Evolutionary conservation across 2,113 vertebrate species (phyloP).

Genomic region (Dicaeum eximium): DNA sequence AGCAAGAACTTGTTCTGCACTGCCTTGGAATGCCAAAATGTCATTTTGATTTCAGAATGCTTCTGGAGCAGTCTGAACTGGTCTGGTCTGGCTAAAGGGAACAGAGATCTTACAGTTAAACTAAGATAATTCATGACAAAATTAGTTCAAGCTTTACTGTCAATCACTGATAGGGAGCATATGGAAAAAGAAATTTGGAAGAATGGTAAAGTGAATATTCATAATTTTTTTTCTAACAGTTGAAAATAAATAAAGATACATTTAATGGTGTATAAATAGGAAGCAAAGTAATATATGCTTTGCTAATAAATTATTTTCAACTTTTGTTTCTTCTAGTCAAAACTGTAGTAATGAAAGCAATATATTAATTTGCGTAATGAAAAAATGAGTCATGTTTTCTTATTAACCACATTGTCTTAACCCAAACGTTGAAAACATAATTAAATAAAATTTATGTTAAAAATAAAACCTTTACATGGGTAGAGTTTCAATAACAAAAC

Average conservation of each 20-base stretch:
- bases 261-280: background rate
- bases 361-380: background rate
- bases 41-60: background rate
- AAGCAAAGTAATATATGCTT: background rate
- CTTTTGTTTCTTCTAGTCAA: background rate
- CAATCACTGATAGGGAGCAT: background rate
- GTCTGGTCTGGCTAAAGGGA: background rate
- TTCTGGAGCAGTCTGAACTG: background rate
- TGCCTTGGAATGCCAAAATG: background rate
- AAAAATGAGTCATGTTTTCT: background rate
- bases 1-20: background rate
- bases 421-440: background rate
- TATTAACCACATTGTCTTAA: background rate
- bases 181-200: background rate
- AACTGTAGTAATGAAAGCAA: background rate
- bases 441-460: background rate
- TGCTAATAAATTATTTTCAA: background rate
- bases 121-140: background rate
- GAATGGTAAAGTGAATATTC: background rate
- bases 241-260: background rate
- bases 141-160: background rate
- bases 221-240: background rate
- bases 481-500: background rate
- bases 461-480: background rate
- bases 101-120: background rate